Evolutionary conservation across 2,113 vertebrate species (phyloP).

Genomic region (Eulacestoma nigropectus): DNA sequence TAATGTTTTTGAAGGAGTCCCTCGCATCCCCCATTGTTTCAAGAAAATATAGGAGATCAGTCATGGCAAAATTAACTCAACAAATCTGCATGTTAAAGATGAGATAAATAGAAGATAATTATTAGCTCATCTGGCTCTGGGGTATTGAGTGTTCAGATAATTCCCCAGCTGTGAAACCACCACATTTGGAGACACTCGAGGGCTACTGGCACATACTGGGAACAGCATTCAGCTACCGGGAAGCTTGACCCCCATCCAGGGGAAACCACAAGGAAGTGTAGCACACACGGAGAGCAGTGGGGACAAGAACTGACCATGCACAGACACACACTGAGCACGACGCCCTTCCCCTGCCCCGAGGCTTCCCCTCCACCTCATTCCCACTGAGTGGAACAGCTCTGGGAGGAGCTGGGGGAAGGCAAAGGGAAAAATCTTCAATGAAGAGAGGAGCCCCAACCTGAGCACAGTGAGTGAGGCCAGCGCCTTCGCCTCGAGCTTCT

Average conservation of each 20-base stretch:
- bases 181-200: background rate
- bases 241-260: background rate
- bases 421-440: background rate
- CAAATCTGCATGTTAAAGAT: constrained; percentile 1
- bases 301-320: background rate
- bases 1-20: background rate
- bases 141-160: background rate
- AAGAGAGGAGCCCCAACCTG: background rate
- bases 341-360: background rate
- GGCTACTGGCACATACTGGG: background rate
- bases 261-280: background rate
- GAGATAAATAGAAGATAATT: background rate
- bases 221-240: background rate
- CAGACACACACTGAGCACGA: background rate
- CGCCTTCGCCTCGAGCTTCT: background rate
- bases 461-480: rapidly evolving
- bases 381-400: background rate
- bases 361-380: background rate
- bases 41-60: background rate
- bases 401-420: background rate
- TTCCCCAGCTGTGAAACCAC: background rate
- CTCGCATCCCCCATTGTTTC: background rate
- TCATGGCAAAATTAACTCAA: constrained; percentile 21
- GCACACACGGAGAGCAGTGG: background rate
- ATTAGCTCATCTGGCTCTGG: background rate